Evolutionary conservation across 2,888 invertebrate genomes (phyloP).

Genomic region (Xanthorhoe spadicearia): DNA sequence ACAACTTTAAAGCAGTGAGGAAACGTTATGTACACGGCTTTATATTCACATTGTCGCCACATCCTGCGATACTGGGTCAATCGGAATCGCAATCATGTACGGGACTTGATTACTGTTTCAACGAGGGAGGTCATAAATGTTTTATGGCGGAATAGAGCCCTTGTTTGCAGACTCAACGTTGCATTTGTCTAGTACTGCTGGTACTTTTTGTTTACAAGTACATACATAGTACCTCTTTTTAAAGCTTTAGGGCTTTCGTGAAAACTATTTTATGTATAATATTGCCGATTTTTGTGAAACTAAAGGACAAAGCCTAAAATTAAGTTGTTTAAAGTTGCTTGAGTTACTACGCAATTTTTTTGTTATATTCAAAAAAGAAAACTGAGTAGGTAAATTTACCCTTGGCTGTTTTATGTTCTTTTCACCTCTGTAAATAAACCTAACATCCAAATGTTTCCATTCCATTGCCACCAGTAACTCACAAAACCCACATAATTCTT

Average conservation of each 20-base stretch:
- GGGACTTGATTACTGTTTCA: conserved; percentile 31
- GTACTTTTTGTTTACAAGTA: too few species aligned
- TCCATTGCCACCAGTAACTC: conserved; percentile 23
- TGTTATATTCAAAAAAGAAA: not conserved
- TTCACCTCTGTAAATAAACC: conserved; percentile 5
- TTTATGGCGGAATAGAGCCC: conserved; percentile 31
- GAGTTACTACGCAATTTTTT: too few species aligned
- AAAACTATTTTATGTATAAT: too few species aligned
- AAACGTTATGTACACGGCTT: not conserved
- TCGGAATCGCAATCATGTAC: conserved; percentile 41
- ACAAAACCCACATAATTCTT: conserved; percentile 32
- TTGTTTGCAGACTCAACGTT: conserved; percentile 9
- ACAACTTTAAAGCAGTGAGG: too few species aligned
- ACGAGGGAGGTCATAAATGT: conserved; percentile 28
- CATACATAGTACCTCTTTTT: not conserved
- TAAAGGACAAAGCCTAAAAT: too few species aligned
- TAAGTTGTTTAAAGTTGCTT: too few species aligned
- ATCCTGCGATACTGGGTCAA: conserved; percentile 43
- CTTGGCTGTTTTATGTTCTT: not conserved
- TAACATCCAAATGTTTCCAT: conserved; percentile 9
- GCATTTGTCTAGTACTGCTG: not conserved
- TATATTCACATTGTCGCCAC: conserved; percentile 36
- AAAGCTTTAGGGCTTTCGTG: not conserved
- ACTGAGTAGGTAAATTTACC: not conserved
- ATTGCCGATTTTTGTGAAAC: too few species aligned